Evolutionary conservation across 2,888 invertebrate genomes (phyloP), one percentile per base, ranked within the genome.

Genomic region (Drosophila formosana): DNA sequence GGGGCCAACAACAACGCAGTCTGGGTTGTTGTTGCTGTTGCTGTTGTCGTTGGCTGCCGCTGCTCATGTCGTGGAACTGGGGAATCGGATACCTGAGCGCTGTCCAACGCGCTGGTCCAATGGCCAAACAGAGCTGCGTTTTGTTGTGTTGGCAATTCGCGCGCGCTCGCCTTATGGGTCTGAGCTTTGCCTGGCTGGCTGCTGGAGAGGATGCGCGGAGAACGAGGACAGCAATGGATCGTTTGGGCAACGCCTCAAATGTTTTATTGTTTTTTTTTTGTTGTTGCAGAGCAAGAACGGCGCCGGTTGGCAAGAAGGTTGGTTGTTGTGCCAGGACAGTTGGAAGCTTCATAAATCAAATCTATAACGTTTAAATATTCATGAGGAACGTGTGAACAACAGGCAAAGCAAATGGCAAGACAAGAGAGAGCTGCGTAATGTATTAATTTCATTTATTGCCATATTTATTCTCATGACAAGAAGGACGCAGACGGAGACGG

Each of bases 381-480:
- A 89, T 89, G 88, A 80, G 77, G 32, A 80, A 80, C 77, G 77
- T 75, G 80, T 78, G 80, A 80, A 73, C 76, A 72, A 80, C 65
- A 67, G 32, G 65, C 58, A 45, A 39, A 62, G 52, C 37, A 66
- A 61, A 68, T 53, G 28, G 34, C 56, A 39, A 46, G 50, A 74
- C 53, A 63, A 37, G 53, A 51, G 49, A 66, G 64, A 60, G 45
- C 68, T 63, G 69, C 56, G 68, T 87, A 78, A 89, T 85, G 80
- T 89, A 89, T 89, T 89, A 86, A 90, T 89, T 90, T 88, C 89
- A 88, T 90, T 89, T 89, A 89, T 88, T 82, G 88, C 86, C 82
- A 80, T 78, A 87, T 89, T 86, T 89, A 75, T 86, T 86, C 84
- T 61, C 84, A 78, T 78, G 80, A 70, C 65, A 73, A 61, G 62